Percentiles rank a stretch among this genome's conserved stretches.
phyloP scores from a whole-genome alignment of 2,797 vertebrate species.

The Thunnus albacares region DNA sequence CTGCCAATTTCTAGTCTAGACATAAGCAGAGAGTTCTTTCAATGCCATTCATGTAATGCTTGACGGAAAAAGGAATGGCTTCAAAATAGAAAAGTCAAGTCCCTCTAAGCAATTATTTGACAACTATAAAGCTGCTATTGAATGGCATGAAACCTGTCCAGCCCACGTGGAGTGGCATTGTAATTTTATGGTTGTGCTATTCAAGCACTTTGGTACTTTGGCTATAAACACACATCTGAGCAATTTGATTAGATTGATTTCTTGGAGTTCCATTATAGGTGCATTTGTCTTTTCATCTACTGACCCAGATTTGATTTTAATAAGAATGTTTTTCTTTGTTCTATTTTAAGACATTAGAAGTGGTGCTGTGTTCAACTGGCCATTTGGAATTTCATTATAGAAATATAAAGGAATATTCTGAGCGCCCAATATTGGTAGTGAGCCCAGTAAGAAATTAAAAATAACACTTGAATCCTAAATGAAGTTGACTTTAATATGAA shows the following conservation, averaged over 20 bases:
- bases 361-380: constrained; percentile 12
- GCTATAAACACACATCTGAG: constrained; percentile 20
- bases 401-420: constrained; percentile 30
- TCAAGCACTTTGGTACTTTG: constrained; percentile 29
- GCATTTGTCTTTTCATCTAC: constrained; percentile 46
- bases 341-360: constrained; percentile 42
- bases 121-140: constrained; percentile 46
- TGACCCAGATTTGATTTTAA: constrained; percentile 48
- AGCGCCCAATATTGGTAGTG: constrained; percentile 8
- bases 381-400: constrained; percentile 52
- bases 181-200: constrained; percentile 38
- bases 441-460: constrained; percentile 4
- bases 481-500: constrained; percentile 29
- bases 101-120: constrained; percentile 62
- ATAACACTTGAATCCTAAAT: constrained; percentile 6
- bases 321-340: constrained; percentile 33
- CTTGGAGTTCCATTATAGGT: constrained; percentile 27
- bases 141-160: constrained; percentile 47
- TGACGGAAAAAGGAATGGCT: constrained; percentile 68
- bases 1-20: constrained; percentile 72
- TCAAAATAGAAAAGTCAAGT: constrained; percentile 72
- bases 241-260: constrained; percentile 30
- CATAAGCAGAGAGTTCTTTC: constrained; percentile 50
- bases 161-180: constrained; percentile 26
- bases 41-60: constrained; percentile 59